Percentiles rank a stretch among this genome's conserved stretches.
Conservation (phyloP, 2,113 vertebrate species). For the Acanthochromis polyacanthus region DNA sequence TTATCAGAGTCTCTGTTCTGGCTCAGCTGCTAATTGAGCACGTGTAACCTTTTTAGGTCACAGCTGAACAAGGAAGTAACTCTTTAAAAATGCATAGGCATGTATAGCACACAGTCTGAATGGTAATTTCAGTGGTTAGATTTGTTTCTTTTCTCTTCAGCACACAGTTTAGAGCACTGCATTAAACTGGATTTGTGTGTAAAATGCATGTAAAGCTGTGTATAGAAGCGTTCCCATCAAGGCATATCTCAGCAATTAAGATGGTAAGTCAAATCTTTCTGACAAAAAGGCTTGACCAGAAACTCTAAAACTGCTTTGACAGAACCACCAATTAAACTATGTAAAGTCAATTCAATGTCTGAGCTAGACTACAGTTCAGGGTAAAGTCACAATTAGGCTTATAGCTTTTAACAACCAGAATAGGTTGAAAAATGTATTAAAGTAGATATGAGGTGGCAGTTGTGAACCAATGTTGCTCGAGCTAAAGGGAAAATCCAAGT, state of each 20-base stretch:
- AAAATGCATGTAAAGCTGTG: neutral
- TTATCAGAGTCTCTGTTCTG: constrained; percentile 35
- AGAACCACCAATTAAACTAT: too few relatives aligned
- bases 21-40: constrained; percentile 39
- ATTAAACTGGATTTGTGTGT: constrained; percentile 1
- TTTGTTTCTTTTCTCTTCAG: neutral
- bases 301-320: too few relatives aligned
- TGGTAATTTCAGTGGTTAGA: neutral
- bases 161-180: neutral
- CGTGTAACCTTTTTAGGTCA: constrained; percentile 38
- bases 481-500: neutral
- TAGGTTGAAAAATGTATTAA: neutral
- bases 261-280: neutral
- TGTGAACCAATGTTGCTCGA: neutral
- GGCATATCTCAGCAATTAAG: neutral
- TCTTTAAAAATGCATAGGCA: constrained; percentile 2
- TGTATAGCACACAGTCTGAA: neutral
- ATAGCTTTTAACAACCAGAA: too few relatives aligned
- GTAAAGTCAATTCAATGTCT: too few relatives aligned
- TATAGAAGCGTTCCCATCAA: neutral
- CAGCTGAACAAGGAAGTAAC: constrained; percentile 8
- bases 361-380: too few relatives aligned
- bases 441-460: neutral
- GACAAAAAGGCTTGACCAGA: neutral
- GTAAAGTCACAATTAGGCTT: neutral